Evolutionary conservation across 2,888 invertebrate species (phyloP), one percentile per base, ranked within the genome.

Genomic region (Eristalis arbustorum): DNA sequence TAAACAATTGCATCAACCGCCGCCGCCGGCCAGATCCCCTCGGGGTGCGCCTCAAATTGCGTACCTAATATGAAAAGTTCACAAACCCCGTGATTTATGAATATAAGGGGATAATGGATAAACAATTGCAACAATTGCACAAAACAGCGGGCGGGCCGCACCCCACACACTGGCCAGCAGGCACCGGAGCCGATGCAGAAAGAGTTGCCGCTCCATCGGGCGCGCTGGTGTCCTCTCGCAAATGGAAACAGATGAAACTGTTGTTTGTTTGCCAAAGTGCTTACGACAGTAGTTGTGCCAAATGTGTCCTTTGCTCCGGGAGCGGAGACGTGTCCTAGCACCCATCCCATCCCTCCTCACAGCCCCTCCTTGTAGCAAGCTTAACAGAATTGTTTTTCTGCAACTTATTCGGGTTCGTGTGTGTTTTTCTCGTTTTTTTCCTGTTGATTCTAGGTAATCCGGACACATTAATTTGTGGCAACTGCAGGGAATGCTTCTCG

Each of bases 401-500:
- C 61, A 71, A 87, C 76, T 72, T 75, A 71, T 66, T 84, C 31
- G 64, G 61, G 23, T 81, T 72, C 31, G 31, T 4, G 4, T 31
- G n/a, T n/a, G n/a, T n/a, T n/a, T n/a, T n/a, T n/a, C n/a, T n/a
- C n/a, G n/a, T 31, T 31, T 31, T 8, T 31, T 8, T 80, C 89
- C 89, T 89, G 89, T 81, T 87, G 67, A 71, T 91, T 94, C 92
- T 82, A 95, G 95, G 95, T 92, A 95, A 95, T 92, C 95, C 95
- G 88, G 96, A 96, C 92, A 95, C 96, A 91, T 94, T 96, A 92
- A 96, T 96, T 91, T 96, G 96, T 92, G 96, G 96, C 89, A 95
- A 95, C 92, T 96, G 96, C 93, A 94, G 96, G 90, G 95, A 96
- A 92, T 94, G 95, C 92, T 96, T 96, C 92, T 94, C 95, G 89